phyloP scores from a whole-genome alignment of 1,140 invertebrate genomes.

The Metopolophium dirhodum region DNA sequence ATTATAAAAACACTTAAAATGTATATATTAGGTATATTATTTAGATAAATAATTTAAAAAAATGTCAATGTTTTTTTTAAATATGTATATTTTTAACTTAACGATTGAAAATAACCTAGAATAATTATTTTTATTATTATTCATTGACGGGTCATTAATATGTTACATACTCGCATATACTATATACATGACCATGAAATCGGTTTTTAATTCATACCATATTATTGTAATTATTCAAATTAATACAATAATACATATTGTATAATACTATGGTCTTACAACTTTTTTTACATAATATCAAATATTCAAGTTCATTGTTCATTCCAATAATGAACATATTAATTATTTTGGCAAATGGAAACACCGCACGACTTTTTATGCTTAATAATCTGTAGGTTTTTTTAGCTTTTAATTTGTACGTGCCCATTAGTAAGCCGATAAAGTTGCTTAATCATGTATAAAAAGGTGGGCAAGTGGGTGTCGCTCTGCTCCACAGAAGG shows the following conservation, averaged over 20 bases:
- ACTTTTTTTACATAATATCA: neutral
- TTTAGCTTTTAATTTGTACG: neutral
- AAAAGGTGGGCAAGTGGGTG: no score
- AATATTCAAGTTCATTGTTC: neutral
- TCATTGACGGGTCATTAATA: neutral
- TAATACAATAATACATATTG: neutral
- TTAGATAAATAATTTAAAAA: no score
- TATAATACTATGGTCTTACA: neutral
- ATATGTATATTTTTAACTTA: neutral
- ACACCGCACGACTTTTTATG: neutral
- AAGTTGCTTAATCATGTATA: neutral
- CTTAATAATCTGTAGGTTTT: neutral
- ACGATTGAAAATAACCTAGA: neutral
- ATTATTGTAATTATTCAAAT: neutral
- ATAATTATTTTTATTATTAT: neutral
- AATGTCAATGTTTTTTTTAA: neutral
- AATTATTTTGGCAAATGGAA: neutral
- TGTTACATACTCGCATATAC: neutral
- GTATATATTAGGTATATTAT: neutral
- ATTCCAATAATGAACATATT: neutral
- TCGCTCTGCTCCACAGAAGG: no score
- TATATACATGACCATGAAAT: neutral
- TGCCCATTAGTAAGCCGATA: neutral
- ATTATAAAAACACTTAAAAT: neutral
- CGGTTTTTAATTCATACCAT: neutral